Base-by-base conservation (phyloP, 2,113 vertebrate genomes). In the Epinephelus cyanopodus region DNA sequence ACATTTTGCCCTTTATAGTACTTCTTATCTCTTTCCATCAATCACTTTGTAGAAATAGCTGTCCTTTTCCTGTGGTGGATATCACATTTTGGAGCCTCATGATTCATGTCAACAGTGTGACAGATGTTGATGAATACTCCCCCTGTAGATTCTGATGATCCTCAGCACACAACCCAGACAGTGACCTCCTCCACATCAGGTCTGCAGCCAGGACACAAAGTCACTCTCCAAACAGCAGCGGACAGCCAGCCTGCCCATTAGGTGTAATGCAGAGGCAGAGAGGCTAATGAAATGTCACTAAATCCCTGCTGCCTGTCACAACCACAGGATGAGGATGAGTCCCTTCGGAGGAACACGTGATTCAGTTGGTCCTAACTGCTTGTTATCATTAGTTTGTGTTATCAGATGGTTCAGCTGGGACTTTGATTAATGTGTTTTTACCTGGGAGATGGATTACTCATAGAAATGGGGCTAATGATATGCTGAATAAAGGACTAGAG, bases 231-330 rank as follows among this genome's bases (percentile, higher is more conserved):
- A 53, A 57, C 23, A 29, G 17, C 50, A 48, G 37, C 50, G 50
- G 60, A 77, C 53, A 77, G 62, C 23, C 19, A 66, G 54, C 29
- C 27, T 3, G 58, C 33, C 53, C 27, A 76, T 76, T 82, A 82
- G 66, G 27, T 71, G 74, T 57, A 63, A 71, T 33, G 27, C 57
- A n/a, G 52, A 33, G 67, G 19, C 58, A 48, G 66, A 18, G 57
- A 70, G 50, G 67, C 60, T 71, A 65, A 77, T 83, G 66, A 71
- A 76, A 76, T 68, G 58, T 57, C 66, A 50, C 53, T 6, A 73
- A 37, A 25, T 37, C 53, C 64, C 47, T 45, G 53, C 33, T 29
- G 25, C 25, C 29, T 23, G 56, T 68, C 65, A 72, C 77, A 7
- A 25, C 21, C 54, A 69, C 12, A 45, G 18, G 18, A 29, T 23